Percentiles rank a stretch among this genome's conserved stretches.
Conservation (phyloP, 2,888 invertebrate species). For the Cantharis rustica region DNA sequence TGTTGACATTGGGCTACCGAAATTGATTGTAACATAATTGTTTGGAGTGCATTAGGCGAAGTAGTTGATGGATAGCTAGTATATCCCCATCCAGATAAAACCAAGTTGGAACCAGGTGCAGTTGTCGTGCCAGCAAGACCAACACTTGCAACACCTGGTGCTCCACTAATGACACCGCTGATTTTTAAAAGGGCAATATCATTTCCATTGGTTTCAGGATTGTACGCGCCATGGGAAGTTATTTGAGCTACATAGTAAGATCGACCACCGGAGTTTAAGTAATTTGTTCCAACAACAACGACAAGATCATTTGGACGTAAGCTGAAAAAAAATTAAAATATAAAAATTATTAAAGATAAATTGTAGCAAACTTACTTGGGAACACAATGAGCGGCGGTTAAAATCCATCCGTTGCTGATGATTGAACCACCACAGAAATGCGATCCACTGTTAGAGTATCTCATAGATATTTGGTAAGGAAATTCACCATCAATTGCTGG, state of each 20-base stretch:
- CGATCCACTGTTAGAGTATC: too few species aligned
- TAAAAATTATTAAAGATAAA: not conserved
- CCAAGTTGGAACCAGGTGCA: too few species aligned
- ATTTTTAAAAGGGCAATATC: constrained; percentile 35
- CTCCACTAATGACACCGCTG: too few species aligned
- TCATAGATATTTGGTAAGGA: not conserved
- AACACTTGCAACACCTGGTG: too few species aligned
- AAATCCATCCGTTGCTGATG: not conserved
- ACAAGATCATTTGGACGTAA: not conserved
- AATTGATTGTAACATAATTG: too few species aligned
- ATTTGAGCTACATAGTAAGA: constrained; percentile 52
- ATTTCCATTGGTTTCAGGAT: constrained; percentile 39
- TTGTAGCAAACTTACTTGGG: not conserved
- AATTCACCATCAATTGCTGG: not conserved
- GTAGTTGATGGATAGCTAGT: too few species aligned
- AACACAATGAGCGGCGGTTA: not conserved
- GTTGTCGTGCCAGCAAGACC: too few species aligned
- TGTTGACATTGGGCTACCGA: too few species aligned
- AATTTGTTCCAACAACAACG: not conserved
- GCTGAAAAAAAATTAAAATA: not conserved
- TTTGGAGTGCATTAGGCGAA: too few species aligned
- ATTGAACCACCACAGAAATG: not conserved
- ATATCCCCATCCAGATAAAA: too few species aligned
- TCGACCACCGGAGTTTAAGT: not conserved
- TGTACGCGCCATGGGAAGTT: constrained; percentile 55